Percentiles rank a stretch among this genome's conserved stretches.
These are phyloP conservation scores for Coenonympha glycerion DNA, from an alignment of 2,888 invertebrate genomes.

Conservation along the genomic window DNA sequence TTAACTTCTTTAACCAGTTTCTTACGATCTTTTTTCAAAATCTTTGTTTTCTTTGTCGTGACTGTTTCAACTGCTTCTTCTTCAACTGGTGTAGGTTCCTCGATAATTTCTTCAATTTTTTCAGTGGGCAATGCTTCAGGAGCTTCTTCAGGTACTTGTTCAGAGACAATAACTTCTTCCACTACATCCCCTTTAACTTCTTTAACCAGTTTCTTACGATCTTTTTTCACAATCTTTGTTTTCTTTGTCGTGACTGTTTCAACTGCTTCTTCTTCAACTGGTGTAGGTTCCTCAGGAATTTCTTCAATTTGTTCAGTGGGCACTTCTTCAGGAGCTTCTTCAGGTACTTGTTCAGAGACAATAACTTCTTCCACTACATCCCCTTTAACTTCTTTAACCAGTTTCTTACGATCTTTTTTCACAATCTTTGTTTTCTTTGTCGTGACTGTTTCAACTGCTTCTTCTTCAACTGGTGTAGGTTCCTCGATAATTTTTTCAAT, in stretches of 20 bases:
- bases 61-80: no score
- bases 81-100: slow-evolving; percentile 78
- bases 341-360: slow-evolving; percentile 50
- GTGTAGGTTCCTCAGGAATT: neutral
- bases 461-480: no score
- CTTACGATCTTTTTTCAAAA: no score
- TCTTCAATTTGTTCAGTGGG: neutral
- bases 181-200: slow-evolving; percentile 58
- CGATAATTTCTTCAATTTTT: slow-evolving; percentile 63
- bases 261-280: slow-evolving; percentile 38
- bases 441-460: no score
- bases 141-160: slow-evolving; percentile 37
- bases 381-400: no score
- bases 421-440: no score
- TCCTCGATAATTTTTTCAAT: no score
- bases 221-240: slow-evolving; percentile 44
- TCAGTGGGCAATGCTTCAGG: neutral
- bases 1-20: neutral
- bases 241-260: slow-evolving; percentile 71
- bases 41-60: no score
- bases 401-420: no score
- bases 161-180: neutral
- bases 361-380: slow-evolving; percentile 65
- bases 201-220: slow-evolving; percentile 35
- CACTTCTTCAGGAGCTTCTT: slow-evolving; percentile 57